Base-by-base conservation (phyloP, 2,888 invertebrate species). In the Chrysomela aeneicollis region DNA sequence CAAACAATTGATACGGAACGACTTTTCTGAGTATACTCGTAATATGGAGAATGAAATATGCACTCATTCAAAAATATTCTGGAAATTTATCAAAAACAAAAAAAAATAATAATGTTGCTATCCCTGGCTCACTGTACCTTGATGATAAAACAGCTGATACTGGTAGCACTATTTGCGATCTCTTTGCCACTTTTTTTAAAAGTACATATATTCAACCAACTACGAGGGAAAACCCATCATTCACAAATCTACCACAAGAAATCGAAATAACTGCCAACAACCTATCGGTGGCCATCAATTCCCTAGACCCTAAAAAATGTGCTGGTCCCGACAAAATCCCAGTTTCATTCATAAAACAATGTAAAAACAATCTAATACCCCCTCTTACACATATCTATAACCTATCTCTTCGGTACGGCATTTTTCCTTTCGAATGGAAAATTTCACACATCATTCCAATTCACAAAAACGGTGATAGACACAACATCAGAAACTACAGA, bases 41-140 rank as follows among this genome's bases (percentile, higher is more conserved):
- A 47, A 47, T 19, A 47, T 47, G 47, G 47, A 47, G 17, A 47
- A 47, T 47, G 12, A 47, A 47, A 47, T 47, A 6, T 6, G 47
- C 47, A 47, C 47, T 15, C 8, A 47, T 15, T 47, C 47, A 4
- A 6, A 47, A 47, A 47, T 47, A 10, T 47, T 47, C 17, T 47
- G 47, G 47, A 47, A 47, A 47, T 47, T 19, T 19, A 47, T 47
- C 15, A 10, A 47, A 19, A 47, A 47, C 5, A 17, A 47, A 15
- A 9, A 47, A 15, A 17, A 37, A 53, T n/a, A 32, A 26, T 1
- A 17, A 2, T 19, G 30, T 51, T 47, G 47, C 17, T 47, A 47
- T 42, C 42, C 12, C 42, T 42, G n/a, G 10, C 47, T 6, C 1
- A 47, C 8, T 47, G 4, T 47, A 15, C 47, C 5, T 8, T 35